These are phyloP conservation scores for Oikopleura dioica DNA, from an alignment of 23 tunicate genomes.

Conservation along the genomic window DNA sequence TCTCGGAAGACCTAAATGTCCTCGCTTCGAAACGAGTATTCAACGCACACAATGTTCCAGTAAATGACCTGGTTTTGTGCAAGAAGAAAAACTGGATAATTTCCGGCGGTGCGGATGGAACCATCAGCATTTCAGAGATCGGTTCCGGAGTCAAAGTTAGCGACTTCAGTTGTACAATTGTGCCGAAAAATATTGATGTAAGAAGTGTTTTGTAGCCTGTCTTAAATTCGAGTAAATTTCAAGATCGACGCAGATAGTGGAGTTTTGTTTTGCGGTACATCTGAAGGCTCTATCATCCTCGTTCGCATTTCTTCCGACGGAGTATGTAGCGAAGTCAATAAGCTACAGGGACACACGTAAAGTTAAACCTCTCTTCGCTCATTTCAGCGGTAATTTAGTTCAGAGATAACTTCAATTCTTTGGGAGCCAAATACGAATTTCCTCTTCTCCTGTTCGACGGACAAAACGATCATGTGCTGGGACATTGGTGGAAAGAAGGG, in stretches of 20 bases:
- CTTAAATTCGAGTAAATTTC: background rate
- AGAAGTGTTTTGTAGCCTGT: too few relatives aligned
- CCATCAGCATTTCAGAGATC: background rate
- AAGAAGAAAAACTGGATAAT: background rate
- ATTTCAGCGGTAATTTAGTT: too few relatives aligned
- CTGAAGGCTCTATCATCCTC: too few relatives aligned
- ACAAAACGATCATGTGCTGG: conserved; percentile 68
- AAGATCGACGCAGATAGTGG: background rate
- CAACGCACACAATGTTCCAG: background rate
- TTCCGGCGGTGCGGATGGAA: background rate
- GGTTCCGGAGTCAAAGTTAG: background rate
- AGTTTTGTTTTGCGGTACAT: background rate
- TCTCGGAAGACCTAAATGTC: background rate
- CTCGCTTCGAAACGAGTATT: background rate
- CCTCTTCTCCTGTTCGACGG: conserved; percentile 53
- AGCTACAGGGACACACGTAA: too few relatives aligned
- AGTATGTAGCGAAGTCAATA: too few relatives aligned
- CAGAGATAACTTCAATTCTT: conserved; percentile 21
- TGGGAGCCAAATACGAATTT: conserved; percentile 48
- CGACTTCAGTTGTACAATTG: too few relatives aligned
- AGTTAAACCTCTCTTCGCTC: too few relatives aligned
- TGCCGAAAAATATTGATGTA: too few relatives aligned
- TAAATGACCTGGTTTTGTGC: background rate
- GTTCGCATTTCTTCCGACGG: too few relatives aligned
- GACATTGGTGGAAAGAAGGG: conserved; percentile 93